Evolutionary conservation across 2,113 vertebrate species (phyloP), one percentile per base, ranked within the genome.

Genomic region (Petroica traversi): DNA sequence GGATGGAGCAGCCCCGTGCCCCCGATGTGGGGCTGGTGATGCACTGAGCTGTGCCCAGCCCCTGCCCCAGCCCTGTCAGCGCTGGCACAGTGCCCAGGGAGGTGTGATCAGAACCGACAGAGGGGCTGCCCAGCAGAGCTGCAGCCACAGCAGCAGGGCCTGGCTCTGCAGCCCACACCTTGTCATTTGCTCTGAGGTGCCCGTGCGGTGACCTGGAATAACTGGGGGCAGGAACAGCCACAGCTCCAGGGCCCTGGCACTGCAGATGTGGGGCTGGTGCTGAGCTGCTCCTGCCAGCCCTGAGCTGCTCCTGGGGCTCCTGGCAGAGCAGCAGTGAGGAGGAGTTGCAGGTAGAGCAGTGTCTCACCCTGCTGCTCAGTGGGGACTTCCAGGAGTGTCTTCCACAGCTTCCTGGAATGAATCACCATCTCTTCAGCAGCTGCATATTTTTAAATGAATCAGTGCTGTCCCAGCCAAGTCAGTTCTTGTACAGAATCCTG

Each of bases 301-400:
- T 0, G 26, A 12, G 61, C 75, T 6, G 48, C 54, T 22, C 62
- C 4, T 0, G 0, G 3, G 11, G 45, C 54, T 54, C 76, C 43
- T 6, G 78, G 59, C 72, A 19, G 11, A 41, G 58, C 76, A 48
- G 76, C 61, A 36, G 68, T 25, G 0, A 19, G 8, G 55, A 19
- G 76, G n/a, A 36, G n/a, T 0, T 46, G 68, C 23, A 34, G 55
- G 14, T 8, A 24, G 81, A 67, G 45, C 57, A 16, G 58, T 6
- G 29, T 40, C 76, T 54, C 14, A 1, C 11, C 0, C 41, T 51
- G n/a, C 6, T 33, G 72, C 67, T 68, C 79, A 5, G 20, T 16
- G 62, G 64, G 72, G 79, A 68, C 64, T 93, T 88, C 68, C 34
- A 3, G 33, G 83, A 58, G 43, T 5, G 28, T 43, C 91, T 84